A percentile compares a stretch with the other conserved stretches of the same genome.
These are phyloP conservation scores for Heliconius eleuchia DNA, from an alignment of 1,140 invertebrate species.

Conservation along the genomic window DNA sequence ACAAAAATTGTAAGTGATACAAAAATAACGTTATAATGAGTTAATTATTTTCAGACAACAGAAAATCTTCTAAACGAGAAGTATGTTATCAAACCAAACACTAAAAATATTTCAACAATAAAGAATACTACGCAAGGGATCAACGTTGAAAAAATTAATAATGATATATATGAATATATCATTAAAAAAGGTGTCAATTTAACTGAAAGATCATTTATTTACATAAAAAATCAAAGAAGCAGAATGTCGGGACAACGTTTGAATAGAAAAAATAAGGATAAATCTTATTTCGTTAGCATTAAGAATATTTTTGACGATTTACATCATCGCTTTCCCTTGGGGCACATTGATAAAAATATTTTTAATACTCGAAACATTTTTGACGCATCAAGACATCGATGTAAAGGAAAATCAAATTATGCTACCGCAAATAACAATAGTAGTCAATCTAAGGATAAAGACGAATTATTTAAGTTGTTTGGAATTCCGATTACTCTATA, in stretches of 20 bases:
- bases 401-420: conserved; percentile 5
- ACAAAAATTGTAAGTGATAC: neutral
- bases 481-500: neutral
- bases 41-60: neutral
- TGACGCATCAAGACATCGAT: neutral
- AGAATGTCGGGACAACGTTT: neutral
- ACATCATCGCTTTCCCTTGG: neutral
- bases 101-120: neutral
- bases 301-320: conserved; percentile 22
- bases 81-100: neutral
- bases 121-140: neutral
- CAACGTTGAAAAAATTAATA: conserved; percentile 14
- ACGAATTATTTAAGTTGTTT: neutral
- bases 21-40: neutral
- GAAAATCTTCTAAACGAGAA: neutral
- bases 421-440: neutral
- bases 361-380: neutral
- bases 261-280: neutral
- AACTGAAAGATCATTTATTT: conserved; percentile 37
- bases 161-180: conserved; percentile 31
- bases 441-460: neutral
- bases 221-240: conserved; percentile 35
- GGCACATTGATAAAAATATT: conserved; percentile 18
- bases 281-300: conserved; percentile 14
- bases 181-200: conserved; percentile 36